Percentiles rank a stretch among this genome's conserved stretches.
These are phyloP conservation scores for Osmoderma eremita DNA, from an alignment of 2,888 invertebrate species.

Conservation along the genomic window DNA sequence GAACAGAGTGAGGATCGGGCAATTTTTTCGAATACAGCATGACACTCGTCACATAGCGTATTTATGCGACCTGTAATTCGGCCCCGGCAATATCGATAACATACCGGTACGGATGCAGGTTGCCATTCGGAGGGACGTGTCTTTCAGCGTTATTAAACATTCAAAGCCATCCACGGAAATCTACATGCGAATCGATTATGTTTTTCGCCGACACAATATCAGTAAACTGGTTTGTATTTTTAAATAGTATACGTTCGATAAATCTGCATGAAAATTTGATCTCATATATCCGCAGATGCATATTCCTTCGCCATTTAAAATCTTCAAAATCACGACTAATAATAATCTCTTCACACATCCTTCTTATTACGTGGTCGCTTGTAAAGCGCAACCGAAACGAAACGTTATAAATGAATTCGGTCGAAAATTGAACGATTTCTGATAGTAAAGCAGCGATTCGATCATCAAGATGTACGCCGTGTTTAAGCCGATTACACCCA, in stretches of 20 bases:
- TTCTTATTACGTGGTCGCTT: background rate
- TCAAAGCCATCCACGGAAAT: constrained; percentile 27
- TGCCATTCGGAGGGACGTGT: constrained; percentile 57
- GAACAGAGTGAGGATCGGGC: constrained; percentile 47
- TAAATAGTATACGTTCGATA: background rate
- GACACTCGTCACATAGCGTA: constrained; percentile 59
- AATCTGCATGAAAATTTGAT: background rate
- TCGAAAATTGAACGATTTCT: constrained; percentile 60
- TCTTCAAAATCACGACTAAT: background rate
- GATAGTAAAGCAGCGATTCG: constrained; percentile 62
- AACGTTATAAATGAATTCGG: constrained; percentile 57
- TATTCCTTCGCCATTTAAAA: background rate
- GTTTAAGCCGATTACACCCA: constrained; percentile 63
- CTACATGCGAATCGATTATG: constrained; percentile 24
- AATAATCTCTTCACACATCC: too few species aligned
- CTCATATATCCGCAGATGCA: background rate
- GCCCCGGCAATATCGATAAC: constrained; percentile 60
- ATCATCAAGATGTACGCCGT: constrained; percentile 64
- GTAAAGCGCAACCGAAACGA: constrained; percentile 9
- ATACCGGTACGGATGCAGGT: constrained; percentile 57
- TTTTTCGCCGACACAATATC: constrained; percentile 1
- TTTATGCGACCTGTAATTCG: constrained; percentile 55
- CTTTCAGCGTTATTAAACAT: constrained; percentile 40
- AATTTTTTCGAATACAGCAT: constrained; percentile 57
- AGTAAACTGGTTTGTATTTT: background rate